phyloP scores from a whole-genome alignment of 2,797 vertebrate species.

The Lophius americanus region DNA sequence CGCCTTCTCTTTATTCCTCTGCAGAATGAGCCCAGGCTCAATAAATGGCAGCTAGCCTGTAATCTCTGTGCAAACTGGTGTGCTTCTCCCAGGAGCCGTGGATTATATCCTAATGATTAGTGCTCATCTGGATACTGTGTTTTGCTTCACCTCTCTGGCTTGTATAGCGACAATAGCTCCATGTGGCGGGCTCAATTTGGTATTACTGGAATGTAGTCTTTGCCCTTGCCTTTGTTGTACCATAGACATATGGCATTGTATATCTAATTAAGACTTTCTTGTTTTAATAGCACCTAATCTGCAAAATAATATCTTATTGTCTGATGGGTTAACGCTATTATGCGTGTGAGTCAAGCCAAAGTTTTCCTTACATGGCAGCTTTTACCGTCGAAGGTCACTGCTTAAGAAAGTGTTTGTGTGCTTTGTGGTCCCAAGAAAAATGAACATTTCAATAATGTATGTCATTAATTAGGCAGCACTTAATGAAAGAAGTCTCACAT shows the following conservation, averaged over 20 bases:
- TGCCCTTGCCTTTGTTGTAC: constrained; percentile 73
- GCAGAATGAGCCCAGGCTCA: constrained; percentile 80
- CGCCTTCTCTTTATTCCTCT: constrained; percentile 79
- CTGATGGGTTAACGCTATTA: constrained; percentile 8
- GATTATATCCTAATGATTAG: constrained; percentile 86
- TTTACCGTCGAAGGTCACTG: constrained; percentile 70
- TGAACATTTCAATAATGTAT: constrained; percentile 77
- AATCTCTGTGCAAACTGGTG: constrained; percentile 83
- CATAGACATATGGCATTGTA: constrained; percentile 51
- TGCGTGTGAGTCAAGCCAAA: constrained; percentile 37
- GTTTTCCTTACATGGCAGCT: constrained; percentile 61
- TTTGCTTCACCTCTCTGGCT: constrained; percentile 78
- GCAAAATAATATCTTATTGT: constrained; percentile 23
- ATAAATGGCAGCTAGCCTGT: constrained; percentile 78
- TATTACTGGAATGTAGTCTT: constrained; percentile 62
- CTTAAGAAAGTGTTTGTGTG: constrained; percentile 59
- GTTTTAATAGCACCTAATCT: constrained; percentile 44
- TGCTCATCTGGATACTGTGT: constrained; percentile 82
- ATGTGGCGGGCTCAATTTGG: constrained; percentile 61
- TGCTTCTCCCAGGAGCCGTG: constrained; percentile 78
- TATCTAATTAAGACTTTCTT: constrained; percentile 58
- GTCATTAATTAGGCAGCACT: constrained; percentile 77
- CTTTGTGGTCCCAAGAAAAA: constrained; percentile 74
- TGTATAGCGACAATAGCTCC: constrained; percentile 72
- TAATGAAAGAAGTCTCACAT: constrained; percentile 80